A percentile compares a stretch with the other conserved stretches of the same genome.
Evolutionary conservation across 2,797 vertebrate species (phyloP).

Genomic region (Cossypha niveicapilla): DNA sequence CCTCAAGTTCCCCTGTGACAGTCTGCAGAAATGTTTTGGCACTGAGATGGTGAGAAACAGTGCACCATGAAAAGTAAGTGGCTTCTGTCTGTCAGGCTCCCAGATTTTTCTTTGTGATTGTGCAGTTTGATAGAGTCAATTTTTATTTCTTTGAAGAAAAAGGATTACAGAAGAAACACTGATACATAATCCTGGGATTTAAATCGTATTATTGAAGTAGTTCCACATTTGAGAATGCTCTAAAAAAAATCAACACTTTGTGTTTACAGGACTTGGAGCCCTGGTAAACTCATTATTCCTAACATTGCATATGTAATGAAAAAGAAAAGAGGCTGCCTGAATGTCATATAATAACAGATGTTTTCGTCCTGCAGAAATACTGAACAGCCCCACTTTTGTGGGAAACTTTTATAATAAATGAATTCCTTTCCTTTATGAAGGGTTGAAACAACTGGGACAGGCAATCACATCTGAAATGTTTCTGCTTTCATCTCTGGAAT

Average conservation of each 20-base stretch:
- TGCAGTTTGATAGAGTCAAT: not conserved
- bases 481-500: not conserved
- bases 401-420: not conserved
- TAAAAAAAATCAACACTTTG: slow-evolving; percentile 8
- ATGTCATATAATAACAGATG: not conserved
- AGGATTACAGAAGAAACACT: not conserved
- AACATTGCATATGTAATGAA: not conserved
- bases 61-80: not conserved
- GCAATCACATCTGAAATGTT: not conserved
- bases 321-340: not conserved
- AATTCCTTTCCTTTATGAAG: not conserved
- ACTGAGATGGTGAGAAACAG: not conserved
- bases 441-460: not conserved
- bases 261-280: not conserved
- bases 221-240: slow-evolving; percentile 31
- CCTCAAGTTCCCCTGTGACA: not conserved
- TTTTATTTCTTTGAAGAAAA: slow-evolving; percentile 18
- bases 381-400: not conserved
- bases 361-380: not conserved
- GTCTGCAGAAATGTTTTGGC: not conserved
- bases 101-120: not conserved
- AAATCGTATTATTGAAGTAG: slow-evolving; percentile 11
- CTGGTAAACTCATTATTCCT: slow-evolving; percentile 4
- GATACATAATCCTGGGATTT: not conserved
- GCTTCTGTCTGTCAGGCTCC: not conserved